Conservation (phyloP, 2,888 invertebrate species). For the Hydraecia micacea region DNA sequence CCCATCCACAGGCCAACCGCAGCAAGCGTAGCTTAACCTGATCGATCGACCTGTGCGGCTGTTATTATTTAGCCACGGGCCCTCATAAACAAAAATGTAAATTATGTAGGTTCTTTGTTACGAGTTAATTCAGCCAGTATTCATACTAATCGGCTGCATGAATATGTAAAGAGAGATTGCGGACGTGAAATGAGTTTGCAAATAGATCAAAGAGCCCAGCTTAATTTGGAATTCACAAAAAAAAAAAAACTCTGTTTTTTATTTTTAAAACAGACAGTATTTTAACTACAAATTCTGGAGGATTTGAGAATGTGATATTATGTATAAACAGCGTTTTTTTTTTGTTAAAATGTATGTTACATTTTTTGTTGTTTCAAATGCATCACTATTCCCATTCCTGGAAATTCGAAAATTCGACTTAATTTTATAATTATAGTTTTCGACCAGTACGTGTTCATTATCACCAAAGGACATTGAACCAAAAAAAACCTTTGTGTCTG, state of each 20-base stretch:
- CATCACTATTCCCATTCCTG: too few species aligned
- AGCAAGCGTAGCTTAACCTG: too few species aligned
- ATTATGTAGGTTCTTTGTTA: not conserved
- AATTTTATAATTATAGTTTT: not conserved
- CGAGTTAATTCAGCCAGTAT: not conserved
- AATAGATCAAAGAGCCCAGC: conserved; percentile 37
- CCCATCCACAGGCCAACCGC: too few species aligned
- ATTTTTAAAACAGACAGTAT: not conserved
- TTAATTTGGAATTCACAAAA: conserved; percentile 33
- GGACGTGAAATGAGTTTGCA: conserved; percentile 36
- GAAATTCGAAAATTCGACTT: too few species aligned
- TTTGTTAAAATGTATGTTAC: too few species aligned
- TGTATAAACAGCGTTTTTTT: not conserved
- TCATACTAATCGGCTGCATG: conserved; percentile 19
- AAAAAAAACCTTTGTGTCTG: not conserved
- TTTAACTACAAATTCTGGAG: not conserved
- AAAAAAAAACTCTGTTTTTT: conserved; percentile 19
- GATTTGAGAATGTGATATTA: not conserved
- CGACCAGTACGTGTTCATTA: too few species aligned
- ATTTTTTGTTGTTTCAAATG: too few species aligned
- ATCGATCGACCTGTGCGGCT: too few species aligned
- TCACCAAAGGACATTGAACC: not conserved
- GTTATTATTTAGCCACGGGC: too few species aligned
- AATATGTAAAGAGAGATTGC: conserved; percentile 40
- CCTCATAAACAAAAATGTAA: too few species aligned